Percentiles rank a stretch among this genome's conserved stretches.
Conservation (phyloP, 2,888 invertebrate genomes). For the Drepana falcataria region DNA sequence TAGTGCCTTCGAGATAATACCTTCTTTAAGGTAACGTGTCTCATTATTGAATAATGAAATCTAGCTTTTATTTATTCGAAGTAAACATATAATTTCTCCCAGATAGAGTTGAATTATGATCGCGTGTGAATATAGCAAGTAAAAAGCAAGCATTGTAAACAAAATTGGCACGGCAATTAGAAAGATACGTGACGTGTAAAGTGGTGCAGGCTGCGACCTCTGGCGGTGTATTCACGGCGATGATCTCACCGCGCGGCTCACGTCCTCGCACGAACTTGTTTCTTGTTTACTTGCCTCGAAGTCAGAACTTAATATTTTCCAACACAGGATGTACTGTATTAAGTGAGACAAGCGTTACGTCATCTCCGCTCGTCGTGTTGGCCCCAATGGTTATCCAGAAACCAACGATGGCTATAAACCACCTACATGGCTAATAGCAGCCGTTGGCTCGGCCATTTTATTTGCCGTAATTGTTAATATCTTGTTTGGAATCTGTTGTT, state of each 20-base stretch:
- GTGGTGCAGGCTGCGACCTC: constrained; percentile 70
- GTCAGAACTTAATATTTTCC: constrained; percentile 58
- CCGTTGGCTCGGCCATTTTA: neutral
- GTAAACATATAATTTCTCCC: constrained; percentile 24
- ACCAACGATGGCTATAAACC: neutral
- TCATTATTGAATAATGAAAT: no score
- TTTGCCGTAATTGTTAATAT: constrained; percentile 6
- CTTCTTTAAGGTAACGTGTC: no score
- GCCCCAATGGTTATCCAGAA: constrained; percentile 3
- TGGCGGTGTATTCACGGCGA: constrained; percentile 61
- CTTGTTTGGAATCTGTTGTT: constrained; percentile 12
- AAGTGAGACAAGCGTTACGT: constrained; percentile 51
- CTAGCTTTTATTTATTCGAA: neutral
- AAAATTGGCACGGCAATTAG: constrained; percentile 63
- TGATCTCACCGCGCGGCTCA: constrained; percentile 72
- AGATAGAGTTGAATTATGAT: constrained; percentile 17
- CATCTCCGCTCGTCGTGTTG: constrained; percentile 34
- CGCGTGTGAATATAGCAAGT: constrained; percentile 39
- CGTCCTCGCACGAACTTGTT: constrained; percentile 75
- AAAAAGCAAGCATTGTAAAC: constrained; percentile 49
- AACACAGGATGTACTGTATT: constrained; percentile 56
- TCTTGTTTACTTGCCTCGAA: constrained; percentile 69
- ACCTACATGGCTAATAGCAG: neutral
- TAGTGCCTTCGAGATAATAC: no score
- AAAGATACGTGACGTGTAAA: constrained; percentile 65